A percentile compares a stretch with the other conserved stretches of the same genome.
These are phyloP conservation scores for Lasioglossum vierecki DNA, from an alignment of 2,888 invertebrate genomes.

Conservation along the genomic window DNA sequence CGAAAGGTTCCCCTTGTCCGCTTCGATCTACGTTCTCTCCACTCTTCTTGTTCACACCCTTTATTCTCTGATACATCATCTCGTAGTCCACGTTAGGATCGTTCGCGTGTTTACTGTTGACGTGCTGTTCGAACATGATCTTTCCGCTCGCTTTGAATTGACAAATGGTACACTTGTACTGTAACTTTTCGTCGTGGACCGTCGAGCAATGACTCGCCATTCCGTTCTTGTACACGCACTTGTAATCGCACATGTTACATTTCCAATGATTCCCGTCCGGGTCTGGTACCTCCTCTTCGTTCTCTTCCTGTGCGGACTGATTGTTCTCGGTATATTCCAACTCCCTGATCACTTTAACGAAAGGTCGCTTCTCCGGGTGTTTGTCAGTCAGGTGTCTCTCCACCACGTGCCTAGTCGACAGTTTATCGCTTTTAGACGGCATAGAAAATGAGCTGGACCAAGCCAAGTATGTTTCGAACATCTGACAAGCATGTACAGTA, in stretches of 20 bases:
- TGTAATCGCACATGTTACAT: conserved; percentile 88
- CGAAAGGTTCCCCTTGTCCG: conserved; percentile 82
- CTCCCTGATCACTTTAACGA: conserved; percentile 84
- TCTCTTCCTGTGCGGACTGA: conserved; percentile 74
- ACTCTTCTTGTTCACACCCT: conserved; percentile 74
- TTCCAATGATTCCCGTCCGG: conserved; percentile 88
- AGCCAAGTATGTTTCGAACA: conserved; percentile 51
- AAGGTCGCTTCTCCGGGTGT: conserved; percentile 85
- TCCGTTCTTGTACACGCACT: conserved; percentile 86
- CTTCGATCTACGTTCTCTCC: conserved; percentile 73
- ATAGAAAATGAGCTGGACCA: conserved; percentile 54
- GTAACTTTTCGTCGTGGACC: conserved; percentile 88
- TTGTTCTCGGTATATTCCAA: conserved; percentile 79
- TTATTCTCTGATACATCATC: conserved; percentile 85
- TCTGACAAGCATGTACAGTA: conserved; percentile 52
- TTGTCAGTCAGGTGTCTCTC: conserved; percentile 88
- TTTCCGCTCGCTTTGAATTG: conserved; percentile 85
- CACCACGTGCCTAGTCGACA: conserved; percentile 84
- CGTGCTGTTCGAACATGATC: conserved; percentile 87
- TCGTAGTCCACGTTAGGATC: conserved; percentile 77
- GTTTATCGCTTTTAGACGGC: conserved; percentile 72
- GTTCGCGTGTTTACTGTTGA: conserved; percentile 86
- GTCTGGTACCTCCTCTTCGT: conserved; percentile 75
- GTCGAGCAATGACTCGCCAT: conserved; percentile 86
- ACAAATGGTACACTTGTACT: conserved; percentile 90